These are phyloP conservation scores for Agonopterix subpropinquella DNA, from an alignment of 2,888 invertebrate genomes.

Conservation along the genomic window DNA sequence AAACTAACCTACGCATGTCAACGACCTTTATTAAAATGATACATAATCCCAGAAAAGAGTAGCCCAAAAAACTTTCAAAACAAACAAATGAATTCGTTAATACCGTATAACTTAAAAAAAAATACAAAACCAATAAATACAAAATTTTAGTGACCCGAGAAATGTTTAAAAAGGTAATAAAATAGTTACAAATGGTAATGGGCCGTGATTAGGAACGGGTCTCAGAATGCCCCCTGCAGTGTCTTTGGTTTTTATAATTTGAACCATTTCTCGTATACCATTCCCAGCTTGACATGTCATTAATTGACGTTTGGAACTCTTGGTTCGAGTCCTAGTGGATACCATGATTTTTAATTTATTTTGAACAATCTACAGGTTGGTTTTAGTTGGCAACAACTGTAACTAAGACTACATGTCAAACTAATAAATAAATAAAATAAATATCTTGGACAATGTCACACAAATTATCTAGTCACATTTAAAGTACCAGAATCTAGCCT, in stretches of 20 bases:
- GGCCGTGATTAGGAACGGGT: constrained; percentile 12
- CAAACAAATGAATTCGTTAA: constrained; percentile 16
- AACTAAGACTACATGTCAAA: no score
- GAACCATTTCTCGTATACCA: constrained; percentile 11
- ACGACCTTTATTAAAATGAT: constrained; percentile 11
- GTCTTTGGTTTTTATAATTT: constrained; percentile 7
- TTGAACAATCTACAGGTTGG: no score
- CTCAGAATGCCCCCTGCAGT: constrained; percentile 6
- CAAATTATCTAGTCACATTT: no score
- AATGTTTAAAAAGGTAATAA: constrained; percentile 28
- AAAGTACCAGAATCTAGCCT: no score
- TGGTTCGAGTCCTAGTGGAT: no score
- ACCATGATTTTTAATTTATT: no score
- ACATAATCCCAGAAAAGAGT: constrained; percentile 1
- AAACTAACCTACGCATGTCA: constrained; percentile 9
- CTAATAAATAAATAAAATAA: no score
- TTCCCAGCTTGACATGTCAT: constrained; percentile 8
- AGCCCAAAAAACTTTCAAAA: constrained; percentile 8
- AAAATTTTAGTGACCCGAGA: constrained; percentile 21
- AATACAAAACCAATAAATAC: constrained; percentile 2
- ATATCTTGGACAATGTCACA: no score
- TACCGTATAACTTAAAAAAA: background rate
- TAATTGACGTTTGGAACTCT: constrained; percentile 1
- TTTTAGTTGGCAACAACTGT: no score
- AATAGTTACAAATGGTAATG: constrained; percentile 44